phyloP scores from a whole-genome alignment of 2,113 vertebrate genomes.

The Boleophthalmus pectinirostris region DNA sequence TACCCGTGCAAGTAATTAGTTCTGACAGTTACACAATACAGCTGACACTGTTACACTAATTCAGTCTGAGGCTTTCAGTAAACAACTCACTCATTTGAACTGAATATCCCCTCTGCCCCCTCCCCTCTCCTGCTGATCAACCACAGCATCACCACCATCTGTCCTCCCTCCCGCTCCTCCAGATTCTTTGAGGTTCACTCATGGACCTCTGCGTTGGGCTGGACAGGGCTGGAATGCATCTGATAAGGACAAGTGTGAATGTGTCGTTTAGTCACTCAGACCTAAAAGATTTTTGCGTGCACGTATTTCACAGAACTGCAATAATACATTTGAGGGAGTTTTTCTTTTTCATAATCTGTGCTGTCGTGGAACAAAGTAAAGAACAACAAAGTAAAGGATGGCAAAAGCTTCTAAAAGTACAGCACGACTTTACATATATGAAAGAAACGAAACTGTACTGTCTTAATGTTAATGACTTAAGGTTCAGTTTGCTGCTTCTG shows the following conservation, averaged over 20 bases:
- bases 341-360: background rate
- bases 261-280: constrained; percentile 34
- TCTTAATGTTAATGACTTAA: background rate
- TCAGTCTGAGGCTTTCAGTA: constrained; percentile 35
- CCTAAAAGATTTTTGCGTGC: constrained; percentile 31
- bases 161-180: constrained; percentile 24
- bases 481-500: constrained; percentile 27
- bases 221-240: constrained; percentile 52
- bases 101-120: constrained; percentile 7
- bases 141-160: constrained; percentile 54
- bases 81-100: constrained; percentile 35
- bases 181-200: constrained; percentile 39
- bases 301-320: background rate
- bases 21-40: background rate
- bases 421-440: background rate
- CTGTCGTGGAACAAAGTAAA: background rate
- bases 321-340: too few relatives aligned
- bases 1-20: background rate
- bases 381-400: too few relatives aligned
- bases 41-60: constrained; percentile 5
- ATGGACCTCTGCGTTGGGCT: constrained; percentile 34
- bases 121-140: constrained; percentile 16
- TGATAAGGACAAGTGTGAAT: constrained; percentile 63
- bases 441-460: background rate
- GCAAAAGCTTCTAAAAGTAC: too few relatives aligned